Percentiles rank a stretch among this genome's conserved stretches.
Evolutionary conservation across 2,888 invertebrate species (phyloP).

Genomic region (Cephus nigrinus): DNA sequence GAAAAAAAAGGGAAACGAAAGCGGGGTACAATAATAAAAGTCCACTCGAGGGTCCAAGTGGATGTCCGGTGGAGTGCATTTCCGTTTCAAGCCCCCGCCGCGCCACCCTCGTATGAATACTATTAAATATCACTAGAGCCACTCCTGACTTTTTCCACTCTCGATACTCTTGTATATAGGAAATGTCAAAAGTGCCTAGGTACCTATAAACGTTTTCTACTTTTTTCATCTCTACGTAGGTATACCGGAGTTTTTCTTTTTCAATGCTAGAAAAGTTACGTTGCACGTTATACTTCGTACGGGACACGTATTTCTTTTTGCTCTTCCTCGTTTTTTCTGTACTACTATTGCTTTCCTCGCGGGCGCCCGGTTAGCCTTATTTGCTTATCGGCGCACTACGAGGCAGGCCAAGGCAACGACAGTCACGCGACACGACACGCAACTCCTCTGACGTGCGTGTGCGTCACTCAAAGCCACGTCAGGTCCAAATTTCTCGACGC

Average conservation of each 20-base stretch:
- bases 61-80: constrained; percentile 40
- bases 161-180: background rate
- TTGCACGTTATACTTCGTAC: background rate
- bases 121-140: constrained; percentile 26
- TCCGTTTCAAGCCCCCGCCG: constrained; percentile 27
- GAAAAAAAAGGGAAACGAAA: constrained; percentile 23
- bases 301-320: background rate
- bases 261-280: background rate
- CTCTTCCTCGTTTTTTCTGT: background rate
- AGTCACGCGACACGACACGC: constrained; percentile 49
- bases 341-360: background rate
- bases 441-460: constrained; percentile 44
- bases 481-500: constrained; percentile 44
- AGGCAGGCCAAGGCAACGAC: constrained; percentile 11
- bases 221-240: background rate
- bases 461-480: constrained; percentile 52
- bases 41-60: constrained; percentile 55
- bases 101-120: constrained; percentile 46
- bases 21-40: constrained; percentile 41
- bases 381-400: constrained; percentile 2
- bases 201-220: background rate
- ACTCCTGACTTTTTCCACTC: background rate
- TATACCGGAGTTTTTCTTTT: background rate
- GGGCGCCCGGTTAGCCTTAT: constrained; percentile 3
- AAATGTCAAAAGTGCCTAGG: background rate